Percentiles rank a stretch among this genome's conserved stretches.
phyloP scores from a whole-genome alignment of 2,888 invertebrate species.

The Pristionchus mayeri region DNA sequence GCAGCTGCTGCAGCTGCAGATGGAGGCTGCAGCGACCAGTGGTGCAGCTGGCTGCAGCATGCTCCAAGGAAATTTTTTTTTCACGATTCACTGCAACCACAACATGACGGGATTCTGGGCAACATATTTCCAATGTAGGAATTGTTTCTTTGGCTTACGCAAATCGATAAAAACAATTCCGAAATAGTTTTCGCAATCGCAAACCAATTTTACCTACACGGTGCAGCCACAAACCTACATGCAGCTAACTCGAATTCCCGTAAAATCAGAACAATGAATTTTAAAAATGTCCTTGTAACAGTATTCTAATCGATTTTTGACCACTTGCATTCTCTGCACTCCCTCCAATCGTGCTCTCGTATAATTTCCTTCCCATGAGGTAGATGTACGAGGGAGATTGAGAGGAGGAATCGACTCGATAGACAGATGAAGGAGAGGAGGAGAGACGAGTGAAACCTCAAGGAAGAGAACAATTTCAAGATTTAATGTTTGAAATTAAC shows the following conservation, averaged over 20 bases:
- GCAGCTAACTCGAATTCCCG: no score
- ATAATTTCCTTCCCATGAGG: constrained; percentile 57
- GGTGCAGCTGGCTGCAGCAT: constrained; percentile 19
- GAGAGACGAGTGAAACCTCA: constrained; percentile 59
- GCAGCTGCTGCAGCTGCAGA: background rate
- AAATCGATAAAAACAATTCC: no score
- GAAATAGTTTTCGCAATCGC: no score
- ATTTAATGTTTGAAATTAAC: no score
- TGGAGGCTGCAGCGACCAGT: background rate
- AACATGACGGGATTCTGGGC: no score
- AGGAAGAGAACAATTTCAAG: no score
- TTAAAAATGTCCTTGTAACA: no score
- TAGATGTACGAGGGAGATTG: constrained; percentile 60
- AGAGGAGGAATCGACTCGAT: constrained; percentile 53
- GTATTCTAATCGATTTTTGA: background rate
- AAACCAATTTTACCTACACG: no score
- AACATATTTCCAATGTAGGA: no score
- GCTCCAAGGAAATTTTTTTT: constrained; percentile 5
- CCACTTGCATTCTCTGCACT: background rate
- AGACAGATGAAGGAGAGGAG: constrained; percentile 53
- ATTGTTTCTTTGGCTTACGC: no score
- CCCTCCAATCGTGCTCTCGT: constrained; percentile 14
- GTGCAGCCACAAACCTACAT: no score
- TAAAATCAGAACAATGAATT: background rate
- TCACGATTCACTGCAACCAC: no score